Conservation (phyloP, 2,113 vertebrate species). For the Misgurnus mizolepis region DNA sequence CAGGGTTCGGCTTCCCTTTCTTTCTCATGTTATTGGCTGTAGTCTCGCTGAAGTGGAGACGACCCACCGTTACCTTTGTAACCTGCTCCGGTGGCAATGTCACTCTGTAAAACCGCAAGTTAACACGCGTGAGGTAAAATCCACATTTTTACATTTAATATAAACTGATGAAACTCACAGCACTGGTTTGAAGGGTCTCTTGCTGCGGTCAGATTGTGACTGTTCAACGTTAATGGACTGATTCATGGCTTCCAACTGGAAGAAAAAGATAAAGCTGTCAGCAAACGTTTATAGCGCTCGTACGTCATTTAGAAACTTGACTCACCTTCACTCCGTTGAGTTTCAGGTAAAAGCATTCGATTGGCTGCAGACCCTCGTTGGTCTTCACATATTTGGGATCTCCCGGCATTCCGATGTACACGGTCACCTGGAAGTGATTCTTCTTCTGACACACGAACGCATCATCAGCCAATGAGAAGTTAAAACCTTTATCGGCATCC, state of each 20-base stretch:
- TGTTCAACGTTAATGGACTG: conserved; percentile 98
- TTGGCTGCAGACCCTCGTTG: conserved; percentile 89
- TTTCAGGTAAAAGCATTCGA: conserved; percentile 98
- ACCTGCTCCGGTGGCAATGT: conserved; percentile 94
- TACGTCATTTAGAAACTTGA: background rate
- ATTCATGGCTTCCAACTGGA: conserved; percentile 93
- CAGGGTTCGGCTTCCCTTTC: conserved; percentile 97
- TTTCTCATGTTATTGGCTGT: conserved; percentile 99
- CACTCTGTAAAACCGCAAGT: conserved; percentile 73
- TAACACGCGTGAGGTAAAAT: background rate
- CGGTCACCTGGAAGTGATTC: conserved; percentile 99
- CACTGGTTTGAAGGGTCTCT: conserved; percentile 96
- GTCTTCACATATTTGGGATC: conserved; percentile 97
- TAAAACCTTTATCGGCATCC: conserved; percentile 98
- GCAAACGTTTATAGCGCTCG: background rate
- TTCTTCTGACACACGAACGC: conserved; percentile 99
- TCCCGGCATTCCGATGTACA: conserved; percentile 95
- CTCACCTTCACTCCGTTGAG: conserved; percentile 93
- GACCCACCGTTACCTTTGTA: conserved; percentile 95
- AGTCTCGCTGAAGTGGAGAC: conserved; percentile 97
- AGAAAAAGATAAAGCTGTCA: background rate
- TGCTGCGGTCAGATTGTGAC: conserved; percentile 97
- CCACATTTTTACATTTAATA: background rate
- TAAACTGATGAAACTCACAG: conserved; percentile 79
- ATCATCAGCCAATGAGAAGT: conserved; percentile 95